phyloP scores from a whole-genome alignment of 2,888 invertebrate species.

The Hypsopygia costalis region DNA sequence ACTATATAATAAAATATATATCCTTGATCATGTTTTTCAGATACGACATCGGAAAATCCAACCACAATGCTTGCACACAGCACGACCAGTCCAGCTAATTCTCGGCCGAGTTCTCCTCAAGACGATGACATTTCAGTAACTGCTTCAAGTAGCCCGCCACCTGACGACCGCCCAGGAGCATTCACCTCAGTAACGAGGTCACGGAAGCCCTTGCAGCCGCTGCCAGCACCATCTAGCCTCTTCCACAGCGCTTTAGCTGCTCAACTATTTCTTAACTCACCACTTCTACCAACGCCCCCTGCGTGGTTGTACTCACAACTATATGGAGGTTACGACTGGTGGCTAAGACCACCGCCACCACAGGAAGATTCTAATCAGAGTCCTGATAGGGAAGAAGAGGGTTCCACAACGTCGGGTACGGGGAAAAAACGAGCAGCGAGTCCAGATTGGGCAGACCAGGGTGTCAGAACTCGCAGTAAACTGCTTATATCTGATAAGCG shows the following conservation, averaged over 20 bases:
- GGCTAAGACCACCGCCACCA: constrained; percentile 77
- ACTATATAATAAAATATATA: no score
- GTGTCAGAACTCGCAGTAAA: constrained; percentile 67
- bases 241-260: constrained; percentile 81
- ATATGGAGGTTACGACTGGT: constrained; percentile 86
- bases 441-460: constrained; percentile 71
- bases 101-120: constrained; percentile 78
- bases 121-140: constrained; percentile 84
- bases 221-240: constrained; percentile 67
- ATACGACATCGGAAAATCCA: constrained; percentile 61
- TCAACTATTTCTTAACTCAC: constrained; percentile 87
- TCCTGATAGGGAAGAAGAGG: constrained; percentile 68
- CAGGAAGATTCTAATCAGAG: constrained; percentile 69
- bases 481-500: constrained; percentile 64
- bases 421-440: constrained; percentile 78
- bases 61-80: constrained; percentile 83
- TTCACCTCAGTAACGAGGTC: constrained; percentile 73
- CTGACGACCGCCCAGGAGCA: constrained; percentile 77
- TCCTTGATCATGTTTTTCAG: constrained; percentile 30
- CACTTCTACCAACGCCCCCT: constrained; percentile 86
- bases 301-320: constrained; percentile 90
- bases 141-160: constrained; percentile 76
- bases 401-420: constrained; percentile 53
- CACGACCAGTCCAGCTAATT: constrained; percentile 85
- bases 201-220: constrained; percentile 66